Evolutionary conservation across 2,113 vertebrate species (phyloP).

Genomic region (Alces alces): DNA sequence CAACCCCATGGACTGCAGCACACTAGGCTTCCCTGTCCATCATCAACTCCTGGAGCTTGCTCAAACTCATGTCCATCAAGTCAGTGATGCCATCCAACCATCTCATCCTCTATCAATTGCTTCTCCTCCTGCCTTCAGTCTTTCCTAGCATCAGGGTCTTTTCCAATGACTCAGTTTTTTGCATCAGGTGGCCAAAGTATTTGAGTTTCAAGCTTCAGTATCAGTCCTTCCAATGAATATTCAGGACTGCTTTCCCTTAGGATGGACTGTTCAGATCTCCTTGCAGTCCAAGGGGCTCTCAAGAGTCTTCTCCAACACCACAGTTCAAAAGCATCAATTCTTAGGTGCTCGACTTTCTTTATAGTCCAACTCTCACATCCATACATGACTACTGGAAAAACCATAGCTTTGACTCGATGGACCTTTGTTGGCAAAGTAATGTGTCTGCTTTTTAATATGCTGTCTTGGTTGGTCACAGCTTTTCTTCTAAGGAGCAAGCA

Average conservation of each 20-base stretch:
- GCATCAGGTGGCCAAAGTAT: not conserved
- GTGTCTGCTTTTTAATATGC: not conserved
- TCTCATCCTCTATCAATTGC: not conserved
- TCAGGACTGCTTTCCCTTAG: not conserved
- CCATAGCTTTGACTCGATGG: not conserved
- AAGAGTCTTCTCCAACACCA: not conserved
- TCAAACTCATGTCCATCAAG: not conserved
- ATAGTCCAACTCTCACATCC: not conserved
- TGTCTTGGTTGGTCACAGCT: not conserved
- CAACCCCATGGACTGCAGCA: not conserved
- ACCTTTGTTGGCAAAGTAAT: not conserved
- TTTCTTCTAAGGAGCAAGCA: not conserved
- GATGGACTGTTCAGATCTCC: rapidly evolving
- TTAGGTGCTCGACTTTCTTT: not conserved
- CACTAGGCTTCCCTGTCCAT: not conserved
- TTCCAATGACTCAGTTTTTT: not conserved
- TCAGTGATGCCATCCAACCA: not conserved
- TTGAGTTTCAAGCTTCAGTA: not conserved
- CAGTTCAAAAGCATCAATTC: not conserved
- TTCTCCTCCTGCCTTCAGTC: not conserved
- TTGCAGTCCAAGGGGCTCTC: not conserved
- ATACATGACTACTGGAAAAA: not conserved
- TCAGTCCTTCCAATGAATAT: not conserved
- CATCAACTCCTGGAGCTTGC: not conserved
- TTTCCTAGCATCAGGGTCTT: not conserved